Percentiles rank a stretch among this genome's conserved stretches.
These are phyloP conservation scores for Gorsachius magnificus DNA, from an alignment of 2,797 vertebrate genomes.

Conservation along the genomic window DNA sequence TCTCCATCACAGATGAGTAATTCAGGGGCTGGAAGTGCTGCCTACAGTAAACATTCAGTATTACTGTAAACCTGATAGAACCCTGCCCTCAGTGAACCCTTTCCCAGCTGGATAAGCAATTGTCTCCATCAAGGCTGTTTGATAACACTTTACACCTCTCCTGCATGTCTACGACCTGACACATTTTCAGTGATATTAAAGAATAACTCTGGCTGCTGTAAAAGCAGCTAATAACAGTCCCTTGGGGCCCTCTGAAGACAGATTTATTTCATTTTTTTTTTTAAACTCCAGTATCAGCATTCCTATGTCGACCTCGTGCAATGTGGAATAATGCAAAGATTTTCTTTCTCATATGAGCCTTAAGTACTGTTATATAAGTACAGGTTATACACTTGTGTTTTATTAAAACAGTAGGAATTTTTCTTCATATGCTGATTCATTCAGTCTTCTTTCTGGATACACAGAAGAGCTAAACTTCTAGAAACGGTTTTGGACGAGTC, in stretches of 20 bases:
- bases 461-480: background rate
- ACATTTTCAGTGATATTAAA: background rate
- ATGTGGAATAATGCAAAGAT: background rate
- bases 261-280: background rate
- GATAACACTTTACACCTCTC: background rate
- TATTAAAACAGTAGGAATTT: background rate
- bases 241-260: background rate
- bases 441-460: background rate
- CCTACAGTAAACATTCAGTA: background rate
- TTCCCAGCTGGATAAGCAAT: background rate
- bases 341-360: background rate
- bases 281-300: background rate
- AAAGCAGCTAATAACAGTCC: background rate
- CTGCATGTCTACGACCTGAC: background rate
- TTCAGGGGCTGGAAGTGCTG: background rate
- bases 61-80: background rate
- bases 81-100: background rate
- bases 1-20: background rate
- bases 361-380: background rate
- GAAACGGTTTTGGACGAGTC: background rate
- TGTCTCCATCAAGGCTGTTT: background rate
- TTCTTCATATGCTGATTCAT: background rate
- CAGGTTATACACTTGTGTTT: background rate
- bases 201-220: background rate
- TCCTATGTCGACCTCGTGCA: fast-evolving